Evolutionary conservation across 2,113 vertebrate genomes (phyloP).

Genomic region (Cricetomys ansorgei): DNA sequence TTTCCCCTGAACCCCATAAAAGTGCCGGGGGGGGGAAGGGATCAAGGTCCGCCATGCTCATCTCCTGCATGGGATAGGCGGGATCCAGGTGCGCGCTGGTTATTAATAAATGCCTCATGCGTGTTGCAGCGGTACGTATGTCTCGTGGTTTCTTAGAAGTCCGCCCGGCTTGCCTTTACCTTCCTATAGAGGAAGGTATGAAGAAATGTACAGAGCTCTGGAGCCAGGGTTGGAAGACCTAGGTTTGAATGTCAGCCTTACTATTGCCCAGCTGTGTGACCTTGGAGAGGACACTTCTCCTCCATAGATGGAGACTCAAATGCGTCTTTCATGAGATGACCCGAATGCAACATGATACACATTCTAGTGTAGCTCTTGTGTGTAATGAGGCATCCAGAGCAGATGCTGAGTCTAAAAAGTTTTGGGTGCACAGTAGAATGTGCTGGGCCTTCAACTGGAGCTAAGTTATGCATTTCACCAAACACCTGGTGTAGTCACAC

Average conservation of each 20-base stretch:
- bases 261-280: not conserved
- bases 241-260: not conserved
- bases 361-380: not conserved
- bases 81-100: no score
- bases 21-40: no score
- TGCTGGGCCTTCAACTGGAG: not conserved
- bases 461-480: not conserved
- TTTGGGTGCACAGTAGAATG: not conserved
- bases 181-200: not conserved
- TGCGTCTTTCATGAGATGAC: not conserved
- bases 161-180: not conserved
- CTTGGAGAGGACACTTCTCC: not conserved
- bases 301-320: slow-evolving; percentile 4
- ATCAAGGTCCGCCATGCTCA: no score
- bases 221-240: not conserved
- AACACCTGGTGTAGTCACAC: not conserved
- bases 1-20: no score
- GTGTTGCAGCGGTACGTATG: no score
- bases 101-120: no score
- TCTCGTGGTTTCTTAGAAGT: no score
- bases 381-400: not conserved
- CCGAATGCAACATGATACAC: not conserved
- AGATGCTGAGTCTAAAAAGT: not conserved
- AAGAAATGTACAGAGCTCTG: not conserved
- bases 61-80: no score